Evolutionary conservation across 2,888 invertebrate species (phyloP), one percentile per base, ranked within the genome.

Genomic region (Oxystoma pomonae): DNA sequence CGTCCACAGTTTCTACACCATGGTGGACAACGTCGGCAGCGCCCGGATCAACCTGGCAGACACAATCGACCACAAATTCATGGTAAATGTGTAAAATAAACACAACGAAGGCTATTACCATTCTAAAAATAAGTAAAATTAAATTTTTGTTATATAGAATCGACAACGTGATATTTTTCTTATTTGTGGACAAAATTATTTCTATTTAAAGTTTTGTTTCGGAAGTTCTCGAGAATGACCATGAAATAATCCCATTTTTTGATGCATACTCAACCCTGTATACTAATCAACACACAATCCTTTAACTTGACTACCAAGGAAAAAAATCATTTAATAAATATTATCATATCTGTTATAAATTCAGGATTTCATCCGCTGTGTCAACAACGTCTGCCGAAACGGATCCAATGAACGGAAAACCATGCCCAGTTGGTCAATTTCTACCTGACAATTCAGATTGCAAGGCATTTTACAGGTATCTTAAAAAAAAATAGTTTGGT

Each of bases 391-490:
- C 80, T 1, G 75, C 82, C 59, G 76, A 81, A 68, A 83, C 83
- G 68, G 83, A 84, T 9, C 79, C 83, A 55, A 77, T 77, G 66
- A 71, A 75, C 7, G 73, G 74, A 16, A 71, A 69, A 58, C 69
- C 77, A 1, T 85, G 85, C 63, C 74, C 72, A 59, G 70, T 76
- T 1, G 84, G 84, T 1, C 78, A 83, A 66, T 83, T 85, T 68
- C n/a, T 81, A 56, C 81, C 87, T 0, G 90, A 91, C 64, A 83
- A 86, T 0, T 80, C 78, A 0, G 89, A 91, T 73, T 94, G 94
- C 73, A 88, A 86, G 62, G 85, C 87, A 0, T 94, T 91, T 76
- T 87, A 88, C 70, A 69, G 68, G 66, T 67, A 61, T 16, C n/a
- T n/a, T n/a, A n/a, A n/a, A n/a, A n/a, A n/a, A n/a, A n/a, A n/a